Base-by-base conservation (phyloP, 2,888 invertebrate genomes). In the Nasonovia ribisnigri region DNA sequence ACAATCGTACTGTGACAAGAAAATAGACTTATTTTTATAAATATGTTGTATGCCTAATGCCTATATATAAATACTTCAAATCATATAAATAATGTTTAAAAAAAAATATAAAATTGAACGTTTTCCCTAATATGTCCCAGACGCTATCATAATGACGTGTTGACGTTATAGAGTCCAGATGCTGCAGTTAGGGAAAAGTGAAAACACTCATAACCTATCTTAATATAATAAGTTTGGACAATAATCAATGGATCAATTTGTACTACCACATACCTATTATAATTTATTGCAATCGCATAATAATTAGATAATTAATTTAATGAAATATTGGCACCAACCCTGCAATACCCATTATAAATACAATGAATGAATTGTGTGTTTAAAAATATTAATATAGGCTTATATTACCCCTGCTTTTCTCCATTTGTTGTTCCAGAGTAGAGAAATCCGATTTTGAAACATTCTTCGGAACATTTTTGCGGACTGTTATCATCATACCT, bases 391-490 rank as follows among this genome's bases (percentile, higher is more conserved):
- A 46, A 84, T 86, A 84, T 24, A 26, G 3, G 29, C 10, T 36
- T 26, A 77, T 77, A 77, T 77, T 88, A 92, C 88, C 88, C 92
- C 3, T 26, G 0, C 0, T 1, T 6, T n/a, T 89, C 24, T 43
- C 84, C 89, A 54, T 93, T 57, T 29, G 93, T 93, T 10, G 46
- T 43, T 57, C 93, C 93, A n/a, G 93, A 93, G n/a, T 93, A 93
- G 1, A 93, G 36, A 89, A 84, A 93, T 90, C 93, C 93, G 3
- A 48, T 93, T 93, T 93, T 93, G 57, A 93, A 93, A 84, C 93
- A 93, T 84, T 93, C 89, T 84, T 93, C 93, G 2, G 93, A 89
- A 84, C 93, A 93, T 57, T 90, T 89, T 60, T 93, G 93, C 3
- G 93, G 93, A 46, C 46, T 84, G 16, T 93, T 93, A 36, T 93